phyloP scores from a whole-genome alignment of 1,140 invertebrate genomes.

The Drosophila ambigua region DNA sequence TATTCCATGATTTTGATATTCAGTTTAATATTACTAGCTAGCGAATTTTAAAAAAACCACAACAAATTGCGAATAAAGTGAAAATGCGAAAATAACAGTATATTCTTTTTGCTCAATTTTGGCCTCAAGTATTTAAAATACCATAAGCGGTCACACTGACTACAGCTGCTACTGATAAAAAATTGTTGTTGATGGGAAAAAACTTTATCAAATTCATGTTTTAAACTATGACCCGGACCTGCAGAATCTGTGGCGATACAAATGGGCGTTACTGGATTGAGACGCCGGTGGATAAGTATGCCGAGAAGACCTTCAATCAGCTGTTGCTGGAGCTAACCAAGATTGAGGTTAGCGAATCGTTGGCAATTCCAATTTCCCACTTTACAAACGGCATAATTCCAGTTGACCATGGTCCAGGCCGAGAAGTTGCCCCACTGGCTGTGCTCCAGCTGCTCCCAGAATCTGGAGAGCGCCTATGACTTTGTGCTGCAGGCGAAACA shows the following conservation, averaged over 20 bases:
- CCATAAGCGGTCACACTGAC: neutral
- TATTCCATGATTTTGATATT: too few species aligned
- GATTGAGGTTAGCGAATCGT: conserved; percentile 42
- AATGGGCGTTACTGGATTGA: conserved; percentile 68
- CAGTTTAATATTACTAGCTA: too few species aligned
- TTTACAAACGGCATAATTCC: neutral
- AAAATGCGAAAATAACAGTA: too few species aligned
- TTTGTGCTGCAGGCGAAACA: conserved; percentile 53
- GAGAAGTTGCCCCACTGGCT: conserved; percentile 60
- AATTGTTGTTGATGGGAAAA: neutral
- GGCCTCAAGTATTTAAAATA: too few species aligned
- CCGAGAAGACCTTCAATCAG: conserved; percentile 58
- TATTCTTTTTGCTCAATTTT: too few species aligned
- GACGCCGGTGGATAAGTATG: conserved; percentile 60
- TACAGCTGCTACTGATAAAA: neutral
- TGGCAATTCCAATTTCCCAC: conserved; percentile 7
- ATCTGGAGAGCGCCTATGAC: conserved; percentile 55
- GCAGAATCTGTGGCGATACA: conserved; percentile 50
- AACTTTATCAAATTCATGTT: neutral
- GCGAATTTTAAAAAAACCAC: too few species aligned
- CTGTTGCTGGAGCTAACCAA: conserved; percentile 51
- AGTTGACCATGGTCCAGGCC: conserved; percentile 41
- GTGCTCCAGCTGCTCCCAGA: conserved; percentile 48
- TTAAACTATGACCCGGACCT: conserved; percentile 54
- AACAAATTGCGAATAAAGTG: too few species aligned